A percentile compares a stretch with the other conserved stretches of the same genome.
These are phyloP conservation scores for Forbesichthys papilliferus DNA, from an alignment of 2,113 vertebrate species.

Conservation along the genomic window DNA sequence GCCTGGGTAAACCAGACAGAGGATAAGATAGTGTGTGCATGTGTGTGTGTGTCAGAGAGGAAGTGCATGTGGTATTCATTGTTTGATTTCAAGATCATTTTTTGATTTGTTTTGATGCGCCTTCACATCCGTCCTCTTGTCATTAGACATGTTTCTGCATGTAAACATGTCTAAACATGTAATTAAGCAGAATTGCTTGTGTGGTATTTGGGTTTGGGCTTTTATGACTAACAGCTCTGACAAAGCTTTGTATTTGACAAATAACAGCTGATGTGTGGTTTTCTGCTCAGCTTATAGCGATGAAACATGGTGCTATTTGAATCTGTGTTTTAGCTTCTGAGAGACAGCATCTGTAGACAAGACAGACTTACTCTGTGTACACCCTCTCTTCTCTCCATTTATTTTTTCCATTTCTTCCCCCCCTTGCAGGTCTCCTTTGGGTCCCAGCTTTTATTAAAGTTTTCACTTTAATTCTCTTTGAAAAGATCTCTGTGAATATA, in stretches of 20 bases:
- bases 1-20: conserved; percentile 5
- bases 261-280: conserved; percentile 4
- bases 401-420: conserved; percentile 2
- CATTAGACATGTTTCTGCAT: conserved; percentile 22
- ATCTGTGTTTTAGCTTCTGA: conserved; percentile 40
- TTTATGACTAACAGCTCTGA: conserved; percentile 14
- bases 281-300: conserved; percentile 3
- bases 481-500: conserved; percentile 11
- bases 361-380: conserved; percentile 1
- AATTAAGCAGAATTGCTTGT: not conserved
- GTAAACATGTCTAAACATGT: conserved; percentile 1
- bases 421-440: conserved; percentile 8
- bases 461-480: conserved; percentile 39
- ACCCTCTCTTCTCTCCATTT: not conserved
- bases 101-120: conserved; percentile 5
- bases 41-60: not conserved
- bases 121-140: conserved; percentile 19
- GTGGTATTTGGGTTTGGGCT: conserved; percentile 7
- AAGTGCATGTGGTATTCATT: not conserved
- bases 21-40: not conserved
- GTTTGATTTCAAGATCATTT: not conserved
- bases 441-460: conserved; percentile 32
- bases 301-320: conserved; percentile 5
- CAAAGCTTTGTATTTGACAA: conserved; percentile 7
- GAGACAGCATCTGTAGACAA: conserved; percentile 31